Percentiles rank a stretch among this genome's conserved stretches.
Evolutionary conservation across 2,888 invertebrate species (phyloP).

Genomic region (Campoletis raptor): DNA sequence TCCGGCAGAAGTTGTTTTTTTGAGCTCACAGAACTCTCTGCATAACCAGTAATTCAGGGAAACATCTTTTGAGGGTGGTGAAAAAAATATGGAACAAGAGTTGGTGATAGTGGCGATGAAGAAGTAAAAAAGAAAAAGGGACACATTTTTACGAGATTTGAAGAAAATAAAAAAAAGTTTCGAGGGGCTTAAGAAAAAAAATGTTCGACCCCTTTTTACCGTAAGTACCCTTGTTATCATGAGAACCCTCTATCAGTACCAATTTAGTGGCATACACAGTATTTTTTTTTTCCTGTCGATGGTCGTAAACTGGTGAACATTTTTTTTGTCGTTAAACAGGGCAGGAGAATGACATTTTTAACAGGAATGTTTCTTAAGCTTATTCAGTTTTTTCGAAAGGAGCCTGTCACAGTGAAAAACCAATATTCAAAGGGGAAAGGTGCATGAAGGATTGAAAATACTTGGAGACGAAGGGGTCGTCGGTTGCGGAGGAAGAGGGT

Average conservation of each 20-base stretch:
- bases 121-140: not conserved
- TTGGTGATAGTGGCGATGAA: not conserved
- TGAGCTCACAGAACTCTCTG: not conserved
- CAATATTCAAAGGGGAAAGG: not conserved
- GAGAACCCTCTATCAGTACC: not conserved
- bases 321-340: not conserved
- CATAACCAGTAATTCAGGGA: not conserved
- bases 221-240: slow-evolving; percentile 1
- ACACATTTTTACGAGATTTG: not conserved
- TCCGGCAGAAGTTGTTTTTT: not conserved
- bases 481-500: not conserved
- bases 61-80: not conserved
- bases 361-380: slow-evolving; percentile 8
- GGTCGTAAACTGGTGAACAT: not conserved
- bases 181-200: not conserved
- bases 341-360: not conserved
- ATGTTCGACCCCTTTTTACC: not conserved
- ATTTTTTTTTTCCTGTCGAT: not conserved
- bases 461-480: slow-evolving; percentile 8
- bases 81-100: no score
- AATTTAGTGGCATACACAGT: not conserved
- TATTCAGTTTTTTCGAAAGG: slow-evolving; percentile 23
- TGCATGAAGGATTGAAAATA: not conserved
- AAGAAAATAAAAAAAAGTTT: not conserved
- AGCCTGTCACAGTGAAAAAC: not conserved